These are phyloP conservation scores for Alosa alosa DNA, from an alignment of 2,113 vertebrate genomes.

Conservation along the genomic window DNA sequence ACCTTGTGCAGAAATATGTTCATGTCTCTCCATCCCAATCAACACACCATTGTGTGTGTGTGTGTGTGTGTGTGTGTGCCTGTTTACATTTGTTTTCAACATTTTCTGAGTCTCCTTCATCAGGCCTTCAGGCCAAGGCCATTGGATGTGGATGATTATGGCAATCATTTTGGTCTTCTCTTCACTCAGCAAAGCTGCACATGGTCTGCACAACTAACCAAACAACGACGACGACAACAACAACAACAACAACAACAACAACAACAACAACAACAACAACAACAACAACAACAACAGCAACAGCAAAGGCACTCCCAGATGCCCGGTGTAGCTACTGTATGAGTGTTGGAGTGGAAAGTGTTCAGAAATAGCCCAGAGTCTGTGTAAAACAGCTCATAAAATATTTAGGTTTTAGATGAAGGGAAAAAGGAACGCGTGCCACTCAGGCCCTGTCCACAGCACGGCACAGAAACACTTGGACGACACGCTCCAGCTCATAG, in stretches of 20 bases:
- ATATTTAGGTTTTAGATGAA: not conserved
- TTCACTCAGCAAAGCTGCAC: not conserved
- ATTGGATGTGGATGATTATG: not conserved
- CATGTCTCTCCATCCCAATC: not conserved
- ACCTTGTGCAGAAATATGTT: not conserved
- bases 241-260: not conserved
- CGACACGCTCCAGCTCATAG: not conserved
- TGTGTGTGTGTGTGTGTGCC: too few species aligned
- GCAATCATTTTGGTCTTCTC: not conserved
- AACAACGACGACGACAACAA: not conserved
- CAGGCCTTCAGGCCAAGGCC: too few species aligned
- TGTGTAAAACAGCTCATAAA: not conserved
- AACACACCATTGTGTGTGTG: too few species aligned
- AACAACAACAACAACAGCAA: not conserved
- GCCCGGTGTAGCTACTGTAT: not conserved
- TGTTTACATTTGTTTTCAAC: not conserved
- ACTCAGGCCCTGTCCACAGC: not conserved
- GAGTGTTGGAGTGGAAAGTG: too few species aligned
- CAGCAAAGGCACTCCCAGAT: not conserved
- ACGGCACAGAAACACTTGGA: conserved; percentile 7
- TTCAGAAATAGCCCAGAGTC: not conserved
- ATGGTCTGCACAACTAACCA: not conserved
- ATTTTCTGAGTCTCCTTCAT: too few species aligned
- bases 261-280: not conserved
- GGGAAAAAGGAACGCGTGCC: not conserved